Evolutionary conservation across 1,140 invertebrate species (phyloP), one percentile per base, ranked within the genome.

Genomic region (Halictus rubicundus): DNA sequence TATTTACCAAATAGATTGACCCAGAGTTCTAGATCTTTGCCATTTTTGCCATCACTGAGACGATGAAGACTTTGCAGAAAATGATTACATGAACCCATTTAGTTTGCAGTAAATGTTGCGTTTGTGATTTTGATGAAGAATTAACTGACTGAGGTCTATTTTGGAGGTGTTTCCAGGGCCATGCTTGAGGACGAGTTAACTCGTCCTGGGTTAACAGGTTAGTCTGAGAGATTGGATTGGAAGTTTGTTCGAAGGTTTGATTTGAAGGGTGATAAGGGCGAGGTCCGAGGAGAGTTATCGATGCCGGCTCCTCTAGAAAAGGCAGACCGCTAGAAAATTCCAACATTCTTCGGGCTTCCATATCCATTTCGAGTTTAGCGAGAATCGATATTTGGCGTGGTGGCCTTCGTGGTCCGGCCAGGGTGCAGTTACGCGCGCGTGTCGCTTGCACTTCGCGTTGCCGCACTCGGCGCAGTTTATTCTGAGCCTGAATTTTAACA

Each of bases 291-390:
- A 42, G 19, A 25, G 46, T 27, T 75, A 68, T 81, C 57, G 73
- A 49, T 78, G 57, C 59, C 46, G 54, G 37, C 66, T 64, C 32
- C 59, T 61, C 64, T 32, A 5, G 32, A 32, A 32, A 32, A 1
- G 32, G 59, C 52, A 80, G 65, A 68, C 83, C 73, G 77, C 88
- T 88, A 84, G 84, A 89, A 89, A 90, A 89, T 90, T 90, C 89
- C 89, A 84, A 90, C 88, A 84, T 89, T 90, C 89, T 80, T 86
- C 82, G 72, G 88, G 89, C 88, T 89, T 90, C 87, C 89, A 84
- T 90, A 90, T 90, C 88, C 85, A 87, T 90, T 88, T 90, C 88
- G 89, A 89, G 87, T 90, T 89, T 85, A 87, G 80, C 80, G 82
- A 79, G 86, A 89, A 90, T 90, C 88, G 75, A 90, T 90, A 90